These are phyloP conservation scores for Diarsia mendica DNA, from an alignment of 2,888 invertebrate genomes.

Conservation along the genomic window DNA sequence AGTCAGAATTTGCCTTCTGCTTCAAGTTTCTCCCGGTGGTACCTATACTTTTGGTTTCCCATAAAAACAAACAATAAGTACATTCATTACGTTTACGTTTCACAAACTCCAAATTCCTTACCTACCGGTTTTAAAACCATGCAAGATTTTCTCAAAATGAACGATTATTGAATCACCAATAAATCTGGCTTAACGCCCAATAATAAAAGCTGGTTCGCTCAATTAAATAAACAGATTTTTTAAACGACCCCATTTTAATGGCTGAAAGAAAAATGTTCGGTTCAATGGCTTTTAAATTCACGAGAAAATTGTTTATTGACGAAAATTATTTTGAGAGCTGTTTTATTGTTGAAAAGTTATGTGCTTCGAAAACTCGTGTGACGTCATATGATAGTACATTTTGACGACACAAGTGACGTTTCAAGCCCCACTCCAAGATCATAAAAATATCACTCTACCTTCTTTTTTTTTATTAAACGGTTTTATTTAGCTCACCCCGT, in stretches of 20 bases:
- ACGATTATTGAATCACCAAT: slow-evolving; percentile 7
- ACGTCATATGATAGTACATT: no score
- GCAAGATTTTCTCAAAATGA: slow-evolving; percentile 10
- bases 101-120: background rate
- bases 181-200: slow-evolving; percentile 34
- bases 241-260: slow-evolving; percentile 42
- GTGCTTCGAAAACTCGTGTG: no score
- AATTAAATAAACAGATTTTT: slow-evolving; percentile 56
- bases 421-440: no score
- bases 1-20: no score
- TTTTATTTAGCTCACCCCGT: no score
- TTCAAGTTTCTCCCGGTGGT: no score
- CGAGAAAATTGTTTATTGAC: slow-evolving; percentile 12
- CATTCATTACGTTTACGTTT: background rate
- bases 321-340: background rate
- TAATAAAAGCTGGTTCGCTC: slow-evolving; percentile 46
- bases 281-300: slow-evolving; percentile 23
- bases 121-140: background rate
- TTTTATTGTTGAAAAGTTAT: background rate
- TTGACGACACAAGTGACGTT: no score
- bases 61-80: background rate
- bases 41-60: no score
- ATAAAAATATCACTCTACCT: no score
- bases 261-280: slow-evolving; percentile 8
- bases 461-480: no score